Evolutionary conservation across 2,888 invertebrate species (phyloP), one percentile per base, ranked within the genome.

Genomic region (Drosophila setosimentum): DNA sequence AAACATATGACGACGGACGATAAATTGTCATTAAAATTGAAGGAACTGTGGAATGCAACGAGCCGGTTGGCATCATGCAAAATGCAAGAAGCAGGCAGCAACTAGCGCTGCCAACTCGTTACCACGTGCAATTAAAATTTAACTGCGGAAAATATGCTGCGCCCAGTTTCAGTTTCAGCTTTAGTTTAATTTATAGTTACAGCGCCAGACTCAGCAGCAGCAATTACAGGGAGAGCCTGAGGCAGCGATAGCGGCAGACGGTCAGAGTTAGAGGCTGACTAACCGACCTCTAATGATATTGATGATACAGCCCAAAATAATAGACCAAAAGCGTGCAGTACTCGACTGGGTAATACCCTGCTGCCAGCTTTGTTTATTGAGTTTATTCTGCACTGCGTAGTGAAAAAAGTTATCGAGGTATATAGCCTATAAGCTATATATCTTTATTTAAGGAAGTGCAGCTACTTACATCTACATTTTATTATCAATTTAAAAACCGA

Each of bases 21-120:
- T 83, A 81, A 83, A 83, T 86, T 83, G 74, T 76, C 77, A 79
- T 83, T 86, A 83, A 83, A 83, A 71, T 55, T 68, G 73, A 48
- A 54, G 33, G 35, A 53, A 16, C 45, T 16, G 54, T n/a, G 10
- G 42, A 49, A 57, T 27, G 45, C 58, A 69, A 49, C 61, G 27
- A 32, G 58, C 58, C 42, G 45, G 45, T 45, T 24, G 21, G 42
- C 35, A 70, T 57, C 65, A 27, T 45, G 24, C 24, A 8, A 45
- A 45, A n/a, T 8, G 32, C n/a, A 30, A 2, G 45, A n/a, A 66
- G 45, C 60, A n/a, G 32, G 40, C 24, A 45, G 58, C 55, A 66
- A 37, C 62, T 50, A 29, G 7, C 8, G 40, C 21, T 45, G 37
- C 59, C 73, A 73, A 70, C 82, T 79, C 68, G 82, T 82, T 82